A percentile compares a stretch with the other conserved stretches of the same genome.
phyloP scores from a whole-genome alignment of 1,140 invertebrate species.

The Muscidifurax raptorellus region DNA sequence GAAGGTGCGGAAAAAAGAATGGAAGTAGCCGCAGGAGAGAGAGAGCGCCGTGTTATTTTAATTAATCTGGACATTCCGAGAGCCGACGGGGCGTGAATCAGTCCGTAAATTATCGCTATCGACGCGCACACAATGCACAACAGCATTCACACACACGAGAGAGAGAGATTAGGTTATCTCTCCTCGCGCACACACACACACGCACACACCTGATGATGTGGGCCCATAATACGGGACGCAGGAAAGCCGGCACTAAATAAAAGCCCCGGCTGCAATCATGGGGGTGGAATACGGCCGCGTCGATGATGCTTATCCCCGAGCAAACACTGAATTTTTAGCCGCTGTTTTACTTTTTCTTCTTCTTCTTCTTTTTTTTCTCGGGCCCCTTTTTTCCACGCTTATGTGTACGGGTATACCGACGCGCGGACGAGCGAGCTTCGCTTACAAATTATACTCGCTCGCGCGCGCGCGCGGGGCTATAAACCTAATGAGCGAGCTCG shows the following conservation, averaged over 20 bases:
- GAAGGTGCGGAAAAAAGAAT: constrained; percentile 51
- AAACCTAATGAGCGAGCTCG: constrained; percentile 42
- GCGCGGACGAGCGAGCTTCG: background rate
- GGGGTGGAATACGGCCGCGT: constrained; percentile 34
- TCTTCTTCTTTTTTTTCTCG: background rate
- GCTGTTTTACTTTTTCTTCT: background rate
- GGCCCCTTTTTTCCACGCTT: background rate
- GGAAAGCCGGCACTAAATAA: constrained; percentile 40
- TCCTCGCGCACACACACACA: background rate
- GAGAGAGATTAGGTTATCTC: constrained; percentile 47
- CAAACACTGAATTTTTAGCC: background rate
- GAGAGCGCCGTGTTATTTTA: constrained; percentile 56
- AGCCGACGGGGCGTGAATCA: constrained; percentile 64
- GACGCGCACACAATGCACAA: constrained; percentile 34
- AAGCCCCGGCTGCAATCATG: constrained; percentile 34
- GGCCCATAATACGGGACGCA: background rate
- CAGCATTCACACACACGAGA: constrained; percentile 23
- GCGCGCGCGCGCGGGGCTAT: background rate
- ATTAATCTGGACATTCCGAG: constrained; percentile 70
- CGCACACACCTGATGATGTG: constrained; percentile 44
- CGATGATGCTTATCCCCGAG: constrained; percentile 44
- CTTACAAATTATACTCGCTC: constrained; percentile 34
- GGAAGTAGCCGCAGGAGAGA: constrained; percentile 43
- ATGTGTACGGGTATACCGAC: too few species aligned
- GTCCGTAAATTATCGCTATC: constrained; percentile 51